phyloP scores from a whole-genome alignment of 2,113 vertebrate species.

The Lepus timidus region DNA sequence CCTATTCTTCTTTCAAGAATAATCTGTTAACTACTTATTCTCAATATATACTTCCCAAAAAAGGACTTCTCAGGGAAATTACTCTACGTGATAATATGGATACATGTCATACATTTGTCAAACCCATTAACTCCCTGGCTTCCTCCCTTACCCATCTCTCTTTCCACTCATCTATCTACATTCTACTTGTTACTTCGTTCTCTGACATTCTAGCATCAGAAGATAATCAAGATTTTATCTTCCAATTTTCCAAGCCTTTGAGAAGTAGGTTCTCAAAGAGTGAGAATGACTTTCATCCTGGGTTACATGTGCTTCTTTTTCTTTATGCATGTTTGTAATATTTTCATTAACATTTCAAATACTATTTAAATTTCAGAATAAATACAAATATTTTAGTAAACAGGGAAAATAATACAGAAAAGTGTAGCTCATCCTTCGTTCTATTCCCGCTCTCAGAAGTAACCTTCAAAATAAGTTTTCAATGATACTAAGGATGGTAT shows the following conservation, averaged over 20 bases:
- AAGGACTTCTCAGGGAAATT: conserved; percentile 1
- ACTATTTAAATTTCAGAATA: conserved; percentile 30
- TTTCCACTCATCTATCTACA: not conserved
- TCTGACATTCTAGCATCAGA: not conserved
- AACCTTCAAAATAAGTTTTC: not conserved
- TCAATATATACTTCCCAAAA: not conserved
- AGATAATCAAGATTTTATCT: not conserved
- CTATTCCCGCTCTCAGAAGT: not conserved
- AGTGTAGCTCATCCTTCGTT: not conserved
- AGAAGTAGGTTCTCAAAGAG: not conserved
- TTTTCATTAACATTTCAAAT: not conserved
- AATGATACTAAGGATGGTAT: not conserved
- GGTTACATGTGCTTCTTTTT: not conserved
- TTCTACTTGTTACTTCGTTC: not conserved
- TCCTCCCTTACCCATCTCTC: too few species aligned
- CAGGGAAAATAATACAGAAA: not conserved
- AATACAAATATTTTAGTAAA: not conserved
- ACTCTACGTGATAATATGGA: not conserved
- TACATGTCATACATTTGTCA: not conserved
- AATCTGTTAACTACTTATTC: not conserved
- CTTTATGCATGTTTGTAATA: not conserved
- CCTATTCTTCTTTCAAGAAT: not conserved
- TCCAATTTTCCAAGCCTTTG: conserved; percentile 11
- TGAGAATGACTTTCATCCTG: not conserved
- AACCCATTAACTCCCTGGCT: not conserved